These are phyloP conservation scores for Meloidogyne exigua DNA, from an alignment of 1,140 invertebrate species.

Conservation along the genomic window DNA sequence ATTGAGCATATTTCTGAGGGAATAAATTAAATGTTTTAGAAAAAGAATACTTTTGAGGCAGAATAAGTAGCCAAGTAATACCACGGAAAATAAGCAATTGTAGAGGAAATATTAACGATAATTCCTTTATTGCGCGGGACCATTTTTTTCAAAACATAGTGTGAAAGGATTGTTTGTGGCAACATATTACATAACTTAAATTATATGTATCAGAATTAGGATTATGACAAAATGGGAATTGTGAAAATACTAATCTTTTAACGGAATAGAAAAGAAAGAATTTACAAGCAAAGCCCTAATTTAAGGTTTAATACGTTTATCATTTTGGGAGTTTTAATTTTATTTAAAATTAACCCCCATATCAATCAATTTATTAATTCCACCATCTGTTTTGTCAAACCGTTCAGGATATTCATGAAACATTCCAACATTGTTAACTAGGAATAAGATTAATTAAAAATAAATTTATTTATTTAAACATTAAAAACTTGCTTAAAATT, in stretches of 20 bases:
- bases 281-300: too few relatives aligned
- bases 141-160: conserved; percentile 41
- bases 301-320: too few relatives aligned
- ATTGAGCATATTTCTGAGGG: conserved; percentile 46
- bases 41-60: conserved; percentile 43
- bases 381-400: conserved; percentile 25
- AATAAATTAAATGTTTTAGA: background rate
- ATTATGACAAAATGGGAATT: background rate
- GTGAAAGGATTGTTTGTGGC: conserved; percentile 40
- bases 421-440: conserved; percentile 49
- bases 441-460: conserved; percentile 20
- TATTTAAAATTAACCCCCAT: conserved; percentile 15
- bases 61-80: conserved; percentile 41
- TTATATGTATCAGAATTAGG: too few relatives aligned
- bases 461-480: background rate
- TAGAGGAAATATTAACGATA: conserved; percentile 41
- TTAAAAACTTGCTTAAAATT: conserved; percentile 35
- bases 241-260: too few relatives aligned
- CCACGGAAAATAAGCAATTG: conserved; percentile 34
- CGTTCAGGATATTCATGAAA: conserved; percentile 44
- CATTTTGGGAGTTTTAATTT: too few relatives aligned
- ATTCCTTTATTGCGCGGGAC: conserved; percentile 30
- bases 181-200: conserved; percentile 43
- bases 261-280: background rate
- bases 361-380: conserved; percentile 28